Percentiles rank a stretch among this genome's conserved stretches.
These are phyloP conservation scores for Nasonia vitripennis DNA, from an alignment of 1,140 invertebrate genomes.

Conservation along the genomic window DNA sequence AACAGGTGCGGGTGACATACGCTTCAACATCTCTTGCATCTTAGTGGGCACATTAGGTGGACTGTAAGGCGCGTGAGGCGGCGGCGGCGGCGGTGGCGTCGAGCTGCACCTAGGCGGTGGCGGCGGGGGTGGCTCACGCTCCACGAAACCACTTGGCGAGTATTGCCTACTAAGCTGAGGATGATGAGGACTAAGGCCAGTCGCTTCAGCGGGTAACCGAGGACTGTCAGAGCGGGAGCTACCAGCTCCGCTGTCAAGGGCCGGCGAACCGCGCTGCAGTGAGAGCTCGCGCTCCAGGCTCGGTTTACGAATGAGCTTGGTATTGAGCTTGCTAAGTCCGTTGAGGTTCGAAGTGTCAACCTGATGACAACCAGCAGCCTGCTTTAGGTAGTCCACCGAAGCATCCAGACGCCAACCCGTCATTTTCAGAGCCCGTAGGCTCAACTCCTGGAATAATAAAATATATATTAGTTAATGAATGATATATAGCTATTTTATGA, in stretches of 20 bases:
- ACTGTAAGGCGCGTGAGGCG: slow-evolving; percentile 77
- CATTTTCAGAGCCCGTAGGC: slow-evolving; percentile 81
- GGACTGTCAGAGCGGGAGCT: slow-evolving; percentile 93
- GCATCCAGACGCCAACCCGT: slow-evolving; percentile 82
- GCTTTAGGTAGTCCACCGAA: slow-evolving; percentile 83
- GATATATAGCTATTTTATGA: too few species aligned
- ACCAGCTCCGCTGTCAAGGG: slow-evolving; percentile 89
- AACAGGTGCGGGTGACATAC: slow-evolving; percentile 87
- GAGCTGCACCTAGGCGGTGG: slow-evolving; percentile 81
- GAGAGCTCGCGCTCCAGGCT: slow-evolving; percentile 88
- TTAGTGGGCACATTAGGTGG: slow-evolving; percentile 77
- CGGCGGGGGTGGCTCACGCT: slow-evolving; percentile 82
- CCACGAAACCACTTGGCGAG: slow-evolving; percentile 74
- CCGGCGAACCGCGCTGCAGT: slow-evolving; percentile 87
- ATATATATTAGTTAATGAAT: slow-evolving; percentile 3
- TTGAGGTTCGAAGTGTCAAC: slow-evolving; percentile 76
- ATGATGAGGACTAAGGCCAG: slow-evolving; percentile 75
- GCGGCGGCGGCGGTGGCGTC: slow-evolving; percentile 84
- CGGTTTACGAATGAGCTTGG: slow-evolving; percentile 89
- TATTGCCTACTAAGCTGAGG: slow-evolving; percentile 75
- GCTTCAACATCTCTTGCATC: slow-evolving; percentile 89
- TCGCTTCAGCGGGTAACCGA: slow-evolving; percentile 66
- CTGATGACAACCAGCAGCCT: slow-evolving; percentile 64
- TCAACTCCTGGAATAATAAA: slow-evolving; percentile 77
- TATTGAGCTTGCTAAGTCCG: slow-evolving; percentile 78